Base-by-base conservation (phyloP, 2,113 vertebrate genomes). In the Myrmecophaga tridactyla region DNA sequence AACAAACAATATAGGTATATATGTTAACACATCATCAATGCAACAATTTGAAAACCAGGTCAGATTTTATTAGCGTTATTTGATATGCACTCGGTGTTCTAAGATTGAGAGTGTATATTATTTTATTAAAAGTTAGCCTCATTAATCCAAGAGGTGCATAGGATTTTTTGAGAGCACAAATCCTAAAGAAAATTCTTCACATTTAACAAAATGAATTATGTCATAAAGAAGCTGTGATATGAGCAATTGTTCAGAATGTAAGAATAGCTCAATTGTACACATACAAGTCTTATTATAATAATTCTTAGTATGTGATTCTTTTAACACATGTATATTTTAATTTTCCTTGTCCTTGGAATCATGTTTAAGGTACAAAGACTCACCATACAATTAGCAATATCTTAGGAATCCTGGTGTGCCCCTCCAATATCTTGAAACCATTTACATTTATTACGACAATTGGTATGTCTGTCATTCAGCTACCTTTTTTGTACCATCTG, bases 121-220 rank as follows among this genome's bases (percentile, higher is more conserved):
- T 65, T 31, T 65, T 65, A n/a, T n/a, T n/a, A 20, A 67, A n/a
- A 67, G 18, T 67, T 67, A 18, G 65, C 34, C 36, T 67, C 46
- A 62, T 69, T 76, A 14, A 75, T 51, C 27, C 46, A 75, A 93
- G 81, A 7, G 18, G 29, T 58, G 6, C 48, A 76, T n/a, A 58
- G 10, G 27, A 60, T 69, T 76, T 82, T n/a, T 48, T 77, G 36
- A 90, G 23, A 75, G 75, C 3, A 31, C 25, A 25, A 31, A 7
- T 86, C 21, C 56, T 31, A 13, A 4, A 48, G 53, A 56, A 67
- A 81, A 4, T 7, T 53, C 7, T 80, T 93, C 36, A 76, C 43
- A 77, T 43, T 65, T 89, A 65, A 80, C 6, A 58, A 70, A 93
- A 73, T 90, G 81, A 91, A 65, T 87, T 82, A 69, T 82, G 21